Base-by-base conservation (phyloP, 2,888 invertebrate species). In the Plagodis pulveraria region DNA sequence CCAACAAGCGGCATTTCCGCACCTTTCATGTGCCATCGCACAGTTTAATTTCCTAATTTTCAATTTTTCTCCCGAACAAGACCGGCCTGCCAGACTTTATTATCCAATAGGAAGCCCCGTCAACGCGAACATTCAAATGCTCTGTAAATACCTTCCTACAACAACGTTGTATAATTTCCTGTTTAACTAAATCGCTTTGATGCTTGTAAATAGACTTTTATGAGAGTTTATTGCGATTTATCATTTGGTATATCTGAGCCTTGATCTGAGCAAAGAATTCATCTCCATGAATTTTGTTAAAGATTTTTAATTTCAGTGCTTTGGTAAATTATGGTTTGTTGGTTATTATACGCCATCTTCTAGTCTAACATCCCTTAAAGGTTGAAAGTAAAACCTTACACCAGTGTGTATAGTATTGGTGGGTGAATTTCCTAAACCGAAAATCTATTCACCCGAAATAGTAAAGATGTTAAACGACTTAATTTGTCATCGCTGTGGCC, bases 1-100 rank as follows among this genome's bases (percentile, higher is more conserved):
- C 69, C 63, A 67, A 70, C 66, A 70, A 67, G 71, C 71, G 70
- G 65, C 73, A 77, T 74, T 87, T 87, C 86, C 87, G 85, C 80
- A 78, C 80, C 84, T 87, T 88, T 88, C 80, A 88, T 80, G 76
- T 83, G 71, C 82, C 81, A 76, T 73, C 74, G 73, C 73, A 74
- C 80, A 85, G 81, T 84, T 84, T 90, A 91, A 91, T 91, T 91
- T 91, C 90, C 90, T 88, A 89, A 91, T 90, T 88, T 85, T 80
- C 81, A 86, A 87, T 87, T 81, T 79, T 82, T 82, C 77, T 77
- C 74, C 78, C 71, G 83, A 81, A 87, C 83, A 84, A 85, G 86
- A 80, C 83, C 78, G 76, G 80, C 76, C 73, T 78, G 76, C 77
- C 70, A 77, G 84, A 87, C 81, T 89, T 87, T 83, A 88, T 91